Conservation (phyloP, 1,140 invertebrate genomes). For the Mycetomoellerius zeteki region DNA sequence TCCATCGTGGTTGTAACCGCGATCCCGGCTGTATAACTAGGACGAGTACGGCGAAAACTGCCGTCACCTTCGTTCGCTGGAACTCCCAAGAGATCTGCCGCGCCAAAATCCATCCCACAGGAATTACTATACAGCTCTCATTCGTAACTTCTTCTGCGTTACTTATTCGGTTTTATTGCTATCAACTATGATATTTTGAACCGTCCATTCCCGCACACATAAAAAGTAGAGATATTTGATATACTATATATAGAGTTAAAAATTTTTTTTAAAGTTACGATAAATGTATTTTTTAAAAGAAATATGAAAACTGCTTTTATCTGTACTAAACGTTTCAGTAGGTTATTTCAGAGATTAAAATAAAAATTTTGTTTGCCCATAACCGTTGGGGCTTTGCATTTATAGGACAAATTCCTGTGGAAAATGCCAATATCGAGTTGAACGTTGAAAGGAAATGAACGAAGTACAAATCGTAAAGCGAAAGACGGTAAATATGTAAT, state of each 20-base stretch:
- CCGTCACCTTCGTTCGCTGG: slow-evolving; percentile 29
- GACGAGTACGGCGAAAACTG: slow-evolving; percentile 54
- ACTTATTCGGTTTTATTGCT: background rate
- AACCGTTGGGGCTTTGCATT: background rate
- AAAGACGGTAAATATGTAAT: slow-evolving; percentile 55
- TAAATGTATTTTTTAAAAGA: background rate
- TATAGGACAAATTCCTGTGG: background rate
- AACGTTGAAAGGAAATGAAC: slow-evolving; percentile 35
- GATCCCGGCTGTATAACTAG: slow-evolving; percentile 57
- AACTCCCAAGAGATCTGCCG: background rate
- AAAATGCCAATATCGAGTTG: slow-evolving; percentile 24
- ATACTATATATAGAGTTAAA: background rate
- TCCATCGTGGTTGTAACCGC: slow-evolving; percentile 41
- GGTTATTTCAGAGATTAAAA: slow-evolving; percentile 9
- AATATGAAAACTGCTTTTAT: background rate
- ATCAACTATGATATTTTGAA: background rate
- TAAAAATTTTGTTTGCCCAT: background rate
- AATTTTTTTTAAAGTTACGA: background rate
- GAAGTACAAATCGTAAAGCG: slow-evolving; percentile 41
- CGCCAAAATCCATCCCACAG: background rate
- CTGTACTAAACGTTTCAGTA: background rate
- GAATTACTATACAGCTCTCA: slow-evolving; percentile 8
- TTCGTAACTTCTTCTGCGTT: slow-evolving; percentile 2
- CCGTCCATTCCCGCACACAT: background rate
- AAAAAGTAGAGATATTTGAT: background rate